These are phyloP conservation scores for Mya arenaria DNA, from an alignment of 1,140 invertebrate species.

Conservation along the genomic window DNA sequence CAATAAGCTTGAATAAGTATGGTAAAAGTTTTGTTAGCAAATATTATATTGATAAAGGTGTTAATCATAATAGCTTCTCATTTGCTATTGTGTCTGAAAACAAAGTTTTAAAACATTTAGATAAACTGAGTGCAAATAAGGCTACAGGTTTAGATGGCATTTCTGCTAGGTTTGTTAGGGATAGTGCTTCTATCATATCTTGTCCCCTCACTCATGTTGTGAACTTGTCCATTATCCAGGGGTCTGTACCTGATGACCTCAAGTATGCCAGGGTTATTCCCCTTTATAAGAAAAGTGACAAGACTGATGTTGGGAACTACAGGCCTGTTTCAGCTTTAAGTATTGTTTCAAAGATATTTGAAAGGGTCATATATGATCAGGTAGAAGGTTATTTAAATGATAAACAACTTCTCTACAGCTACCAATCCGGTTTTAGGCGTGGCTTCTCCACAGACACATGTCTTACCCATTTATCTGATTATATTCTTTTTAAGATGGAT, in stretches of 20 bases:
- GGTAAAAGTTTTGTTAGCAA: no score
- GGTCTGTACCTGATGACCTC: conserved; percentile 14
- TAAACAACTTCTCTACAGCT: no score
- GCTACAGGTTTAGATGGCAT: conserved; percentile 14
- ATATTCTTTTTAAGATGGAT: no score
- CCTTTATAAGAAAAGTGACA: conserved; percentile 27
- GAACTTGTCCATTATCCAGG: conserved; percentile 21
- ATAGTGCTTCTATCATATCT: conserved; percentile 4
- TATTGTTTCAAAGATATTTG: conserved; percentile 15
- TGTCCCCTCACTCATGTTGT: conserved; percentile 23
- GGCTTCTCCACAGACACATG: no score
- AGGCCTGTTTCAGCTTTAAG: conserved; percentile 26
- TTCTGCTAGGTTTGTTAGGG: conserved; percentile 17
- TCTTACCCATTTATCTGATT: no score
- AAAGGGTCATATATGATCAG: conserved; percentile 4
- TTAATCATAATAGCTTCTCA: not conserved
- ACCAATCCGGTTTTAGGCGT: no score
- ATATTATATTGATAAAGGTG: not conserved
- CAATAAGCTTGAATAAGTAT: no score
- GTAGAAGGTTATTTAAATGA: not conserved
- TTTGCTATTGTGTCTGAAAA: conserved; percentile 2
- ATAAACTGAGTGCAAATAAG: not conserved
- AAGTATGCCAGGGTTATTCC: conserved; percentile 31
- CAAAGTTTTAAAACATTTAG: not conserved
- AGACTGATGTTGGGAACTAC: conserved; percentile 36